Percentiles rank a stretch among this genome's conserved stretches.
Evolutionary conservation across 2,797 vertebrate species (phyloP).

Genomic region (Adrianichthys oophorus): DNA sequence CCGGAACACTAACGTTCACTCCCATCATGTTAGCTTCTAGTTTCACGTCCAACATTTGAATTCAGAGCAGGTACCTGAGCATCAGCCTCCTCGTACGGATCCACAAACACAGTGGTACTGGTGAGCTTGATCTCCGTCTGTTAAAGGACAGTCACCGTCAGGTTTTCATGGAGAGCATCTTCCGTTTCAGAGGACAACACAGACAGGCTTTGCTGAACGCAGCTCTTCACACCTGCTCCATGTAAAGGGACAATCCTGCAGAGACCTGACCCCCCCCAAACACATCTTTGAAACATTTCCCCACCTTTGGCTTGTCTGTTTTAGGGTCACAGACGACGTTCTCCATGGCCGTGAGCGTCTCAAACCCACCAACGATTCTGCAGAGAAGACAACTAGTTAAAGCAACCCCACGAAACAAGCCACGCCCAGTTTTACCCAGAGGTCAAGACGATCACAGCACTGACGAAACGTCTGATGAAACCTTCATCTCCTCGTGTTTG

Average conservation of each 20-base stretch:
- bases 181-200: neutral
- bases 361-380: constrained; percentile 97
- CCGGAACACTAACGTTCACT: too few species aligned
- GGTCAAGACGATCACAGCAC: too few species aligned
- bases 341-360: constrained; percentile 94
- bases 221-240: too few species aligned
- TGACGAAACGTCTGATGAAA: too few species aligned
- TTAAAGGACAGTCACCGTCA: constrained; percentile 1
- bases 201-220: too few species aligned
- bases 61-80: constrained; percentile 80
- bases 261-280: too few species aligned
- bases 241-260: too few species aligned
- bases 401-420: too few species aligned
- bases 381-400: constrained; percentile 3
- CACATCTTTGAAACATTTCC: neutral
- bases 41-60: too few species aligned
- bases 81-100: constrained; percentile 96
- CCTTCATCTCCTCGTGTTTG: too few species aligned
- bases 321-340: constrained; percentile 93
- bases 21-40: too few species aligned
- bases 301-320: constrained; percentile 93
- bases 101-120: constrained; percentile 87
- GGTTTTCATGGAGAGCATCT: neutral
- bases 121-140: constrained; percentile 90
- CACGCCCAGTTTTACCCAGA: too few species aligned